Percentiles rank a stretch among this genome's conserved stretches.
Conservation (phyloP, 2,888 invertebrate species). For the Carterocephalus palaemon region DNA sequence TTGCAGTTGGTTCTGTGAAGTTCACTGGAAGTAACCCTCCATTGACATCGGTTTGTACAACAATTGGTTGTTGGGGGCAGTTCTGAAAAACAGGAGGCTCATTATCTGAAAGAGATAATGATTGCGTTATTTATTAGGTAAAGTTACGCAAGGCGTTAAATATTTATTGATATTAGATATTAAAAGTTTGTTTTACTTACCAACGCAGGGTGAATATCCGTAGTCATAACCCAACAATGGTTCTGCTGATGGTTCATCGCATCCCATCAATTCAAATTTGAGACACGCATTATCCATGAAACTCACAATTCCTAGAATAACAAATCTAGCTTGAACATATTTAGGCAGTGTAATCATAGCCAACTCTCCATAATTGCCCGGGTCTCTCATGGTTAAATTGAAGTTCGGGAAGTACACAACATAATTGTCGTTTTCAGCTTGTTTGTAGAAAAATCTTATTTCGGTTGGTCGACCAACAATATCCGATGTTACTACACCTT, state of each 20-base stretch:
- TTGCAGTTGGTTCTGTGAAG: constrained; percentile 95
- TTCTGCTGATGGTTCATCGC: constrained; percentile 90
- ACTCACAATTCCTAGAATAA: constrained; percentile 96
- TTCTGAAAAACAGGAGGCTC: constrained; percentile 98
- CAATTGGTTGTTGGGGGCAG: constrained; percentile 94
- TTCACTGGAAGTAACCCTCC: constrained; percentile 94
- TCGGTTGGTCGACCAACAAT: constrained; percentile 97
- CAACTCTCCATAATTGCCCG: constrained; percentile 96
- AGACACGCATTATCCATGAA: constrained; percentile 98
- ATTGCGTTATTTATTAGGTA: background rate
- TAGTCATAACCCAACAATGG: constrained; percentile 95
- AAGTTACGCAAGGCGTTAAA: constrained; percentile 6
- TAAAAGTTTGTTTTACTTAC: constrained; percentile 59
- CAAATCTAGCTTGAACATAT: constrained; percentile 95
- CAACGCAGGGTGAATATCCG: constrained; percentile 95
- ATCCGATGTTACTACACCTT: constrained; percentile 96
- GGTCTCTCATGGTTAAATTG: constrained; percentile 95
- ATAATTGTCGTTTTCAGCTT: constrained; percentile 94
- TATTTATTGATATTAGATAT: background rate
- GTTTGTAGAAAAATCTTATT: constrained; percentile 97
- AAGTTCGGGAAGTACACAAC: constrained; percentile 98
- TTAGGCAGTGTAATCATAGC: constrained; percentile 97
- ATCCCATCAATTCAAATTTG: constrained; percentile 97
- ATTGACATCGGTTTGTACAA: constrained; percentile 91
- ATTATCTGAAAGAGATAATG: constrained; percentile 81